These are phyloP conservation scores for Procambarus virginalis DNA, from an alignment of 1,140 invertebrate species.

Conservation along the genomic window DNA sequence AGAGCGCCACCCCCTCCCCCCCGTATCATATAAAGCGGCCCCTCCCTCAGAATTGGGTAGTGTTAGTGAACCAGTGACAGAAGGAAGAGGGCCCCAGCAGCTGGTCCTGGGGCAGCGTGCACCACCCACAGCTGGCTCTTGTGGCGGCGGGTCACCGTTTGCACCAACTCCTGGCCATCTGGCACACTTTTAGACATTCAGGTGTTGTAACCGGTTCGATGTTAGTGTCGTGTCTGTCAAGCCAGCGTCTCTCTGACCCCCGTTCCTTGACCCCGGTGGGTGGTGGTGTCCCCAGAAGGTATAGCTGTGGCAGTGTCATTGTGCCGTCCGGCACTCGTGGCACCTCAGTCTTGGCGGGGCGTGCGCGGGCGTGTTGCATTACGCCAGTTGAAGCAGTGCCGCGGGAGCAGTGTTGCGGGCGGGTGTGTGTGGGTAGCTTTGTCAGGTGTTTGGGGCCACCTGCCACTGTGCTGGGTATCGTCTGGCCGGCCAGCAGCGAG, in stretches of 20 bases:
- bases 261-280: neutral
- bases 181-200: neutral
- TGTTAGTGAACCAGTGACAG: constrained; percentile 42
- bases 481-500: neutral
- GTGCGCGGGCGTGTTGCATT: no score
- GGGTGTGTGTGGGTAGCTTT: no score
- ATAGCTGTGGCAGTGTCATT: neutral
- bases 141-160: neutral
- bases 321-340: neutral
- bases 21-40: constrained; percentile 44
- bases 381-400: neutral
- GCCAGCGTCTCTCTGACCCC: no score
- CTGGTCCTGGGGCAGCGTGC: neutral
- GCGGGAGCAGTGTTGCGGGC: neutral
- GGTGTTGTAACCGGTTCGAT: neutral
- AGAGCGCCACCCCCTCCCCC: neutral
- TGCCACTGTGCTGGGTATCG: neutral
- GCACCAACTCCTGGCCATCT: no score
- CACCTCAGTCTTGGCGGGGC: no score
- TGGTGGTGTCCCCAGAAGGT: no score
- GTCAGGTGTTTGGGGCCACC: no score
- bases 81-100: constrained; percentile 21
- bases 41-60: constrained; percentile 36
- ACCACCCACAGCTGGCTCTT: no score
- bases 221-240: no score